A percentile compares a stretch with the other conserved stretches of the same genome.
These are phyloP conservation scores for Gadopsis marmoratus DNA, from an alignment of 2,797 vertebrate species.

Conservation along the genomic window DNA sequence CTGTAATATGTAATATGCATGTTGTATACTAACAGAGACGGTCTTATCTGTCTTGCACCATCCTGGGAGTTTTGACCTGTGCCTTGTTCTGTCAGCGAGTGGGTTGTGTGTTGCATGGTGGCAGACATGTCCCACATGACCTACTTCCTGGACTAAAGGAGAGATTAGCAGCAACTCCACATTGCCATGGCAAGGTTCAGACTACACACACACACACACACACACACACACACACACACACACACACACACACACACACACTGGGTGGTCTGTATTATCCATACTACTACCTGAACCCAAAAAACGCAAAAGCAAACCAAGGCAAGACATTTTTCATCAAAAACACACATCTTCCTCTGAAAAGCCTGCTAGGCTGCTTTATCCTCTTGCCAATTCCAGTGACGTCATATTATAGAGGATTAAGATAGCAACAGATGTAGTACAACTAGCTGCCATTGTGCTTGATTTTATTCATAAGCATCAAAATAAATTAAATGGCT, in stretches of 20 bases:
- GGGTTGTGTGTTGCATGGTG: slow-evolving; percentile 43
- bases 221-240: too few relatives aligned
- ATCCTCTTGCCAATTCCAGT: slow-evolving; percentile 55
- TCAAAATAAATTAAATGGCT: slow-evolving; percentile 42
- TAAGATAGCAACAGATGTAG: slow-evolving; percentile 81
- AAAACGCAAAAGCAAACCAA: neutral
- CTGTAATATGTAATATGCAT: slow-evolving; percentile 31
- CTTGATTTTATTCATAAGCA: slow-evolving; percentile 59
- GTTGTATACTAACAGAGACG: slow-evolving; percentile 2
- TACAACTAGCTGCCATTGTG: slow-evolving; percentile 73
- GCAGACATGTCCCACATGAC: slow-evolving; percentile 81
- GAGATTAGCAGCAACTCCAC: slow-evolving; percentile 80
- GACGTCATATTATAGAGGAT: slow-evolving; percentile 75
- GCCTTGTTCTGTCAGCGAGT: slow-evolving; percentile 51
- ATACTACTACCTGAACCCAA: neutral
- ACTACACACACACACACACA: slow-evolving; percentile 34
- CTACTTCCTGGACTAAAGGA: slow-evolving; percentile 84
- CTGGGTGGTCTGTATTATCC: slow-evolving; percentile 27
- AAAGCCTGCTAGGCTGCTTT: slow-evolving; percentile 35
- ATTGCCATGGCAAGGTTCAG: slow-evolving; percentile 64
- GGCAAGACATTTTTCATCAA: slow-evolving; percentile 6
- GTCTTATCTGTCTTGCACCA: slow-evolving; percentile 32
- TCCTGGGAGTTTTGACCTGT: slow-evolving; percentile 61
- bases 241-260: slow-evolving; percentile 18
- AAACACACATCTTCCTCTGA: slow-evolving; percentile 25